phyloP scores from a whole-genome alignment of 2,797 vertebrate genomes.

The Esox masquinongy region DNA sequence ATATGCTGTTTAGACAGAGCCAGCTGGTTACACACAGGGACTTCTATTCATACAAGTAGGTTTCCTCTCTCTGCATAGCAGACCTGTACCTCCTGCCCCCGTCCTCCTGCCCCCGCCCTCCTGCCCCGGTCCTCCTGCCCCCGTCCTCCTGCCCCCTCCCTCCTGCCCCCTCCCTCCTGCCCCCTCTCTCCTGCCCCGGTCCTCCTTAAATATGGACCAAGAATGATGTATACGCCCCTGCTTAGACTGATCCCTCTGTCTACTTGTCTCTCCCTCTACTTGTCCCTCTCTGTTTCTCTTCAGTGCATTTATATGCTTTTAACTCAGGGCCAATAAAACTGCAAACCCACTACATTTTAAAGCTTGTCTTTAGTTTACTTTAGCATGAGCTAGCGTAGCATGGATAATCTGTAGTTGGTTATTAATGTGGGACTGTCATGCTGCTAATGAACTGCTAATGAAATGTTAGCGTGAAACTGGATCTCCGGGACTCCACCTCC shows the following conservation, averaged over 20 bases:
- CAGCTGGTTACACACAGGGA: slow-evolving; percentile 66
- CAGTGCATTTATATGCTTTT: not conserved
- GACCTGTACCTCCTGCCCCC: slow-evolving; percentile 36
- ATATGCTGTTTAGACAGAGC: slow-evolving; percentile 60
- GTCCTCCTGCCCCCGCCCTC: slow-evolving; percentile 16
- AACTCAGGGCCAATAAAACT: not conserved
- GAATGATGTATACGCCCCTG: not conserved
- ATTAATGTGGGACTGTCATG: slow-evolving; percentile 18
- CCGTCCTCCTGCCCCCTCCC: slow-evolving; percentile 26
- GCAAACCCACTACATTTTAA: not conserved
- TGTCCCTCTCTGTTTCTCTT: not conserved
- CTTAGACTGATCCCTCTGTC: not conserved
- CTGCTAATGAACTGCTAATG: slow-evolving; percentile 25
- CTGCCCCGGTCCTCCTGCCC: not conserved
- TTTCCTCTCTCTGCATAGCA: slow-evolving; percentile 47
- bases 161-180: slow-evolving; percentile 7
- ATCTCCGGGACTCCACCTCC: slow-evolving; percentile 47
- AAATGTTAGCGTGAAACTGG: slow-evolving; percentile 37
- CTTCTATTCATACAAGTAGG: slow-evolving; percentile 73
- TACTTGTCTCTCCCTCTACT: not conserved
- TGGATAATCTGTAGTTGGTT: not conserved
- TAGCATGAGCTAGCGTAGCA: slow-evolving; percentile 5
- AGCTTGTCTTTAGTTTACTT: not conserved
- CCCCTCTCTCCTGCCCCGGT: not conserved
- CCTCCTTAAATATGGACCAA: slow-evolving; percentile 8